Evolutionary conservation across 1,140 invertebrate genomes (phyloP), one percentile per base, ranked within the genome.

Genomic region (Lepidurus couesii): DNA sequence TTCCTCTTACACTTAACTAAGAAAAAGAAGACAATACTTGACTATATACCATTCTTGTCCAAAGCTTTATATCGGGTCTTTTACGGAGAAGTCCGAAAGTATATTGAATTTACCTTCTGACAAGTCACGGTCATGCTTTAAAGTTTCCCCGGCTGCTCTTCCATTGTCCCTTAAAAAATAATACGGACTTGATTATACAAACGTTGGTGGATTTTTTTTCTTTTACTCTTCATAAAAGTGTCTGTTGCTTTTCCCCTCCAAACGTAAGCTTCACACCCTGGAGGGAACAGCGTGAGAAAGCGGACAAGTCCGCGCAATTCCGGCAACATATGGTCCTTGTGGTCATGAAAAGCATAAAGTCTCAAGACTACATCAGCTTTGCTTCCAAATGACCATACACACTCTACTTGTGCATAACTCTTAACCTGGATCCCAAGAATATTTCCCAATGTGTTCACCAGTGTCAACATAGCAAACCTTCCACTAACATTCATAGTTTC

Each of bases 281-380:
- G 34, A 34, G 34, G 13, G 53, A 65, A 65, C 45, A 65, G 6
- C 53, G 53, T 65, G 53, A 65, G 53, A 65, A 65, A 65, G 53
- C 53, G 53, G 53, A 16, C 45, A 47, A 47, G 6, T 47, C 45
- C 16, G 10, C n/a, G 16, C 16, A 13, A 9, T 7, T 65, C 21
- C 53, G 53, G 53, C 53, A 65, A 65, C 53, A 65, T 65, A 65
- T 65, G 53, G 53, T 65, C 53, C 13, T 65, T 65, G 53, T 21
- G 53, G 53, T 65, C 53, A 16, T 7, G 53, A 13, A 11, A 7
- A 13, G 53, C 53, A 65, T 65, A 65, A 65, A 65, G 53, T 13
- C 53, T 9, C 53, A 7, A 9, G 53, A 21, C 21, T 9, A 7
- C 21, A 65, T 65, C 53, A 21, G 16, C 53, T 65, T n/a, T 21